phyloP scores from a whole-genome alignment of 2,888 invertebrate species.

The Arge pagana region DNA sequence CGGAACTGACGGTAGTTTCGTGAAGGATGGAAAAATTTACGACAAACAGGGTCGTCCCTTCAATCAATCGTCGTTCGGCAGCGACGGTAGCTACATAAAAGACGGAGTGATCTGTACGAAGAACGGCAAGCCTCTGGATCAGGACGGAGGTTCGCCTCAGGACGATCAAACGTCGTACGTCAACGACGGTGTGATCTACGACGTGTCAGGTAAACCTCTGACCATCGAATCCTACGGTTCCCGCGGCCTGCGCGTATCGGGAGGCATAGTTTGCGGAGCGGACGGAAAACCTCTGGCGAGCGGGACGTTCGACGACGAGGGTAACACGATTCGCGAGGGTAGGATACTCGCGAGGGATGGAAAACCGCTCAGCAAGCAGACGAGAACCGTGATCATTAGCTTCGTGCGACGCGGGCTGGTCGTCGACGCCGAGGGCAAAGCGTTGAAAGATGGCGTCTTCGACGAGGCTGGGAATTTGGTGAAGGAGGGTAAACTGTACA shows the following conservation, averaged over 20 bases:
- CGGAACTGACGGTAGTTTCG: conserved; percentile 20
- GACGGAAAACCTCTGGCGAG: conserved; percentile 12
- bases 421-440: conserved; percentile 14
- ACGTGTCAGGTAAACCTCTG: conserved; percentile 17
- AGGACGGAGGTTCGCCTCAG: conserved; percentile 1
- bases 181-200: conserved; percentile 15
- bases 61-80: conserved; percentile 24
- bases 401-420: conserved; percentile 18
- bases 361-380: conserved; percentile 18
- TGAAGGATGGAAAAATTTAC: conserved; percentile 23
- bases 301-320: conserved; percentile 15
- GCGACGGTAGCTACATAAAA: conserved; percentile 22
- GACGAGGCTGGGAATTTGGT: conserved; percentile 11
- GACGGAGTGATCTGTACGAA: conserved; percentile 19
- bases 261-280: conserved; percentile 8
- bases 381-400: conserved; percentile 14
- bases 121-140: conserved; percentile 21
- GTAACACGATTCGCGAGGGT: conserved; percentile 7
- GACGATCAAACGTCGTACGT: conserved; percentile 20
- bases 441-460: conserved; percentile 13
- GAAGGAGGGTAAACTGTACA: conserved; percentile 20
- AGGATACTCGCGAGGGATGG: conserved; percentile 15
- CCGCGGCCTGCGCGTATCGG: conserved; percentile 6
- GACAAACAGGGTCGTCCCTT: conserved; percentile 23
- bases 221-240: conserved; percentile 18